A percentile compares a stretch with the other conserved stretches of the same genome.
phyloP scores from a whole-genome alignment of 2,888 invertebrate species.

The Syrphus vitripennis region DNA sequence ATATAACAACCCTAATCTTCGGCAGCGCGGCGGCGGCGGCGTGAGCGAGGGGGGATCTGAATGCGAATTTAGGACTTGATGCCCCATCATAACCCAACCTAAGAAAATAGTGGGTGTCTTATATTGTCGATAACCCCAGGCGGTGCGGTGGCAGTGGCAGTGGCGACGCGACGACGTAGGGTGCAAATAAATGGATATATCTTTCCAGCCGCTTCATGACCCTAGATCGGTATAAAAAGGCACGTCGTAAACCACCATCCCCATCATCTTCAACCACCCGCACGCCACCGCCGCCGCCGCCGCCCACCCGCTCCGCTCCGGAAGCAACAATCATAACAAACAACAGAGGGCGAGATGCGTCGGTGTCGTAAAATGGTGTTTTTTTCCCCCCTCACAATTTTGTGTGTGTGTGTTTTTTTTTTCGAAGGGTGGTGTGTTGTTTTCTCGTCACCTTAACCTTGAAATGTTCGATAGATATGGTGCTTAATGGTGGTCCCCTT shows the following conservation, averaged over 20 bases:
- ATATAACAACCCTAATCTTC: conserved; percentile 65
- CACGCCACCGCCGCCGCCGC: background rate
- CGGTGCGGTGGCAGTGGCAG: no score
- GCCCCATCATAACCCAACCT: background rate
- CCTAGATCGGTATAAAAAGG: conserved; percentile 30
- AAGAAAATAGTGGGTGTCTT: conserved; percentile 54
- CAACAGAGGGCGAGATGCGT: conserved; percentile 41
- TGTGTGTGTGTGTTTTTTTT: background rate
- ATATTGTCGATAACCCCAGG: conserved; percentile 64
- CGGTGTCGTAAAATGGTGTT: conserved; percentile 61
- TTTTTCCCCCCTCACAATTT: conserved; percentile 25
- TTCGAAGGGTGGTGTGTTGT: conserved; percentile 17
- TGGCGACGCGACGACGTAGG: background rate
- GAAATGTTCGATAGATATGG: conserved; percentile 48
- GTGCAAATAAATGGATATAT: conserved; percentile 61
- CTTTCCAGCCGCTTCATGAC: conserved; percentile 64
- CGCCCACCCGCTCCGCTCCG: background rate
- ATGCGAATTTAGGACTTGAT: conserved; percentile 43
- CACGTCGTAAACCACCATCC: conserved; percentile 8
- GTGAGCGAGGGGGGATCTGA: conserved; percentile 3
- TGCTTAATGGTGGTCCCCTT: conserved; percentile 26
- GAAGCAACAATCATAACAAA: conserved; percentile 34
- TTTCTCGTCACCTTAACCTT: conserved; percentile 67
- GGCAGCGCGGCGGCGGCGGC: no score
- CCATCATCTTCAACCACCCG: background rate